phyloP scores from a whole-genome alignment of 1,140 invertebrate species.

The Trichonephila inaurata region DNA sequence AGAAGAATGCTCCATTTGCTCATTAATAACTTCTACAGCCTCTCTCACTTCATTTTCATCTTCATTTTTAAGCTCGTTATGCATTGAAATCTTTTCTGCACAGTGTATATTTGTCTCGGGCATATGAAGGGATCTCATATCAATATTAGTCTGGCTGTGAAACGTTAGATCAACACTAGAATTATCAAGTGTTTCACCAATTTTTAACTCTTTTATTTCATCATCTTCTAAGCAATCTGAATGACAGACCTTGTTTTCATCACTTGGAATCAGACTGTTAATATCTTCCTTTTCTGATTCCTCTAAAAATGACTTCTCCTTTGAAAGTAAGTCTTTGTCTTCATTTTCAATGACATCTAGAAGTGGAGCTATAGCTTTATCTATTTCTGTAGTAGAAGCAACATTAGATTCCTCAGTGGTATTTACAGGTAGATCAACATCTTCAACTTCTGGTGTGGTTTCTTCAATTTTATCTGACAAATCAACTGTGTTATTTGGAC shows the following conservation, averaged over 20 bases:
- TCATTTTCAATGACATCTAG: constrained; percentile 38
- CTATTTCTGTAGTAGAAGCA: background rate
- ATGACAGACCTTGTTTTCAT: constrained; percentile 22
- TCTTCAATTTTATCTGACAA: constrained; percentile 5
- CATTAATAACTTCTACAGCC: constrained; percentile 70
- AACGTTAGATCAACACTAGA: constrained; percentile 23
- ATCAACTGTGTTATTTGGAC: constrained; percentile 12
- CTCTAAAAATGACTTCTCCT: constrained; percentile 16
- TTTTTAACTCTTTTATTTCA: constrained; percentile 40
- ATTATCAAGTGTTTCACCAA: background rate
- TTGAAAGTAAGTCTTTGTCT: background rate
- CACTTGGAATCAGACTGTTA: constrained; percentile 2
- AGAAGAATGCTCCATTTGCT: constrained; percentile 70
- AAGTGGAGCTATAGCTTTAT: constrained; percentile 62
- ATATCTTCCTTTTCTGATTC: background rate
- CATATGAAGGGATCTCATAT: constrained; percentile 38
- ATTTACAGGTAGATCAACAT: background rate
- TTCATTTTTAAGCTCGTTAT: constrained; percentile 72
- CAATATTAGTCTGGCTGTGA: constrained; percentile 1
- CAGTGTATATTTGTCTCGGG: constrained; percentile 12
- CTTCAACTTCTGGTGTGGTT: background rate
- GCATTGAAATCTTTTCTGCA: constrained; percentile 24
- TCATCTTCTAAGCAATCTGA: constrained; percentile 4
- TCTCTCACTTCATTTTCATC: constrained; percentile 72
- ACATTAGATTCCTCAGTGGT: background rate